These are phyloP conservation scores for Zaprionus davidi DNA, from an alignment of 1,140 invertebrate genomes.

Conservation along the genomic window DNA sequence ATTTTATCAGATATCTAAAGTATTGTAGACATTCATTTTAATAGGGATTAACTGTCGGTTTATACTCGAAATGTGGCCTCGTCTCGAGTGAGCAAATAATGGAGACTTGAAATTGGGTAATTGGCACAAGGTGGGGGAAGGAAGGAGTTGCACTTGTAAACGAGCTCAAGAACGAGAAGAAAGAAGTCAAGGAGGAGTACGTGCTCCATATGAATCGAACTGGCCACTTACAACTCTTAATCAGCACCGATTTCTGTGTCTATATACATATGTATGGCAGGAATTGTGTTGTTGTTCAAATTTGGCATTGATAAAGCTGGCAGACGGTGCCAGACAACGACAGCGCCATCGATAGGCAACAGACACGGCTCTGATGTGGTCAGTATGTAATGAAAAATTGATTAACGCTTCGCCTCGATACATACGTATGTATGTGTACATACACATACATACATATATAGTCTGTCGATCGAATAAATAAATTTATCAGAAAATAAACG, in stretches of 20 bases:
- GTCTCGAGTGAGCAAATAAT: slow-evolving; percentile 5
- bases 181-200: slow-evolving; percentile 9
- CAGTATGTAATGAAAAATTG: slow-evolving; percentile 80
- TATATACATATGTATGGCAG: slow-evolving; percentile 12
- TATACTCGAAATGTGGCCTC: neutral
- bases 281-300: slow-evolving; percentile 38
- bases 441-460: slow-evolving; percentile 4
- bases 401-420: slow-evolving; percentile 50
- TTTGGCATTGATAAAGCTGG: slow-evolving; percentile 76
- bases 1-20: neutral
- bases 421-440: neutral
- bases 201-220: slow-evolving; percentile 23
- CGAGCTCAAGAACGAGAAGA: slow-evolving; percentile 37
- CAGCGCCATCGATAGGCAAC: slow-evolving; percentile 29
- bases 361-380: slow-evolving; percentile 35
- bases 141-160: slow-evolving; percentile 50
- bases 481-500: slow-evolving; percentile 81
- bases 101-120: slow-evolving; percentile 47
- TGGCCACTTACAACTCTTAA: slow-evolving; percentile 54
- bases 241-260: slow-evolving; percentile 53
- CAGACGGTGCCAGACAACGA: slow-evolving; percentile 44
- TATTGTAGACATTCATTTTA: neutral
- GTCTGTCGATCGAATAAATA: slow-evolving; percentile 67
- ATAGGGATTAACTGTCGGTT: neutral
- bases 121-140: slow-evolving; percentile 52